These are phyloP conservation scores for Hoplodrina ambigua DNA, from an alignment of 2,888 invertebrate species.

Conservation along the genomic window DNA sequence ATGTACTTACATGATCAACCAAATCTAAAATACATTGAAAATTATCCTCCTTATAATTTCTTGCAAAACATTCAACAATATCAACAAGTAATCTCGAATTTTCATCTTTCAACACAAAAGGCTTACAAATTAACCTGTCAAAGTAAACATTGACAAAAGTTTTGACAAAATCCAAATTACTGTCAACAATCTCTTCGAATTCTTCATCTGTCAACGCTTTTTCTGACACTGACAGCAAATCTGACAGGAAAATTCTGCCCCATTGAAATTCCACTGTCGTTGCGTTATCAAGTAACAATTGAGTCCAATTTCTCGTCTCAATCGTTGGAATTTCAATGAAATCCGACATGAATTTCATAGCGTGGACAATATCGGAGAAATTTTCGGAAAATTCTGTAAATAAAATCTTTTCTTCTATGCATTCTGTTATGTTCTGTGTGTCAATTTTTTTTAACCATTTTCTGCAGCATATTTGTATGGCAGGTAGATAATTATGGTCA, in stretches of 20 bases:
- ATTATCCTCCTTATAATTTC: slow-evolving; percentile 58
- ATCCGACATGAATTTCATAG: slow-evolving; percentile 63
- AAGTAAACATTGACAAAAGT: slow-evolving; percentile 58
- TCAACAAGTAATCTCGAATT: slow-evolving; percentile 62
- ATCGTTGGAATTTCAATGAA: not conserved
- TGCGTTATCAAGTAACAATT: slow-evolving; percentile 3
- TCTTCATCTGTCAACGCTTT: slow-evolving; percentile 56
- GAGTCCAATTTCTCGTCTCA: slow-evolving; percentile 23
- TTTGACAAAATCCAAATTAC: slow-evolving; percentile 53
- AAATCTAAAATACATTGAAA: slow-evolving; percentile 65
- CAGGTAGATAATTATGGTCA: slow-evolving; percentile 29
- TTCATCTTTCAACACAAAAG: slow-evolving; percentile 18
- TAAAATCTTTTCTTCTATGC: slow-evolving; percentile 62
- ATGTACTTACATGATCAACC: slow-evolving; percentile 71
- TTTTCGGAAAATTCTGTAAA: slow-evolving; percentile 43
- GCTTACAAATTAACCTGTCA: slow-evolving; percentile 26
- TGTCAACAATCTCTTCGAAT: slow-evolving; percentile 60
- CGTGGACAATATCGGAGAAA: slow-evolving; percentile 36
- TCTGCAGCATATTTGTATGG: slow-evolving; percentile 36
- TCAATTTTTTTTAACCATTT: slow-evolving; percentile 60
- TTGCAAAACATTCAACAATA: slow-evolving; percentile 66
- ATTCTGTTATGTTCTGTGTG: slow-evolving; percentile 61
- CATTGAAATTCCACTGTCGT: slow-evolving; percentile 19
- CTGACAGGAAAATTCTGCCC: slow-evolving; percentile 53
- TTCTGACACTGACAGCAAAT: slow-evolving; percentile 69